Evolutionary conservation across 2,797 vertebrate species (phyloP), one percentile per base, ranked within the genome.

Genomic region (Kryptolebias ocellatus): DNA sequence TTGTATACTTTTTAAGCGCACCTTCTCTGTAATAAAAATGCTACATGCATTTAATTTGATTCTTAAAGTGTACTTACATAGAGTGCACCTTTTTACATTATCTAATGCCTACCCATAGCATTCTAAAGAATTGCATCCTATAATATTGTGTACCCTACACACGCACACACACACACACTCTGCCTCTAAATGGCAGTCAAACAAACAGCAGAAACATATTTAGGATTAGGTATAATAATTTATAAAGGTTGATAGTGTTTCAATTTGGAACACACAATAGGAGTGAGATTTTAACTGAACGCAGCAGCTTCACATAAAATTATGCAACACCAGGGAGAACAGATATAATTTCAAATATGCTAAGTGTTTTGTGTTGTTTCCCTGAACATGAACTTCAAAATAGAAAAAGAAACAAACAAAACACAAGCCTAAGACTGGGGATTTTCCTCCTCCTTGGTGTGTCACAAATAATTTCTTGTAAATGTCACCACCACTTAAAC

Each of bases 401-500:
- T 8, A 76, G 76, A 20, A 0, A 45, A 57, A 57, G 24, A 15
- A 4, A 42, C 10, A 29, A 5, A 37, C 27, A 8, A 53, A 55
- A 39, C 34, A 70, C 44, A 57, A 12, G 70, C 34, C 71, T 29
- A 56, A 14, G 70, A 67, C 46, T 24, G 29, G 28, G 29, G 54
- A 49, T 58, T 62, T 66, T 51, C 67, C 46, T 28, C 16, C 5
- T 4, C 15, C 5, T 10, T 31, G 46, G 17, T 10, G 12, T 29
- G 55, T 61, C 59, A 53, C 20, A 34, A 72, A 67, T 53, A 29
- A 82, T 84, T 68, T 79, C 65, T 80, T 68, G 72, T 71, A 37
- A 79, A 82, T 85, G 80, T 75, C 77, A 70, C 53, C 52, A 62
- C 74, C 9, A 71, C 56, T 68, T 77, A 82, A 24, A 73, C 69